Conservation (phyloP, 64 coral and sea anemone species). For the Pachyseris speciosa region DNA sequence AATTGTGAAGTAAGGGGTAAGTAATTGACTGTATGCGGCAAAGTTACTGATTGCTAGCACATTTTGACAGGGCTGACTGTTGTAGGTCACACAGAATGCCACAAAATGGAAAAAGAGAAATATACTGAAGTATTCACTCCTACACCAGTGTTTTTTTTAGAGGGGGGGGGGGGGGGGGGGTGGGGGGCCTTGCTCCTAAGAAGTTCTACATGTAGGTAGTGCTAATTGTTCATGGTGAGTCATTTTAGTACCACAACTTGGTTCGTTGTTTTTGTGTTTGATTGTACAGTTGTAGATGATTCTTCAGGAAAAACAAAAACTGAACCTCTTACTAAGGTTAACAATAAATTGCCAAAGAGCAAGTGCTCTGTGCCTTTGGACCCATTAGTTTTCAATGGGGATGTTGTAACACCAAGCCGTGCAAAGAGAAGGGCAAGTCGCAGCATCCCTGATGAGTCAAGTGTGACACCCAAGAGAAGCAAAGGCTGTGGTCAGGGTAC, state of each 20-base stretch:
- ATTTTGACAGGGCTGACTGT: too few relatives aligned
- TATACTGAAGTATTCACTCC: too few relatives aligned
- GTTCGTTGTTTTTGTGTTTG: not conserved
- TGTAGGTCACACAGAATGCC: too few relatives aligned
- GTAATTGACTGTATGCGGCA: too few relatives aligned
- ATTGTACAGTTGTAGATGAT: not conserved
- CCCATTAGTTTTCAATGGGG: conserved; percentile 11
- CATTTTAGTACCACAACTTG: not conserved
- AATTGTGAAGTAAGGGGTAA: too few relatives aligned
- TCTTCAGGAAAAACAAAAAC: not conserved
- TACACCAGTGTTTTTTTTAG: too few relatives aligned
- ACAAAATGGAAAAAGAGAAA: too few relatives aligned
- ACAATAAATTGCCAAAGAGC: not conserved
- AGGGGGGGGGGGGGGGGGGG: too few relatives aligned
- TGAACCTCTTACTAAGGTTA: not conserved
- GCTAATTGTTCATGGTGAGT: too few relatives aligned
- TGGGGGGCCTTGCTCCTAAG: too few relatives aligned
- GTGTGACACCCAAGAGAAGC: conserved; percentile 43
- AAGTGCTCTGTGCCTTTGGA: not conserved
- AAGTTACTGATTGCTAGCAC: too few relatives aligned
- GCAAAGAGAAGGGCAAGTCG: conserved; percentile 58
- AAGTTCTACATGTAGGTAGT: too few relatives aligned
- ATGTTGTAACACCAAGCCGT: not conserved
- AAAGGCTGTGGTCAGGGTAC: not conserved
- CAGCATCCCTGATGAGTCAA: conserved; percentile 58